Conservation (phyloP, 1,140 invertebrate species). For the Daktulosphaira vitifoliae region DNA sequence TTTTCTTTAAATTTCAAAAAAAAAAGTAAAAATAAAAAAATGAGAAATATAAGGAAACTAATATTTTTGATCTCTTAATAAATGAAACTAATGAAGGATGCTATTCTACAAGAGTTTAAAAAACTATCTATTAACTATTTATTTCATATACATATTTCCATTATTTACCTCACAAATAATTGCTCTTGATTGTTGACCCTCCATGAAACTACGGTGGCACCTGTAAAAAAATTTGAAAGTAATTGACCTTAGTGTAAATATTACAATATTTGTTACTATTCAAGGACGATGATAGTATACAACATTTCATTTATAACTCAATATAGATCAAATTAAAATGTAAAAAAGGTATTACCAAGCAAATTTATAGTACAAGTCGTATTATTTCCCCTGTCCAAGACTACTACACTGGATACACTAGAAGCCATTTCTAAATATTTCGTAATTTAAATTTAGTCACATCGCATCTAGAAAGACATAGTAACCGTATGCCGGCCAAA, state of each 20-base stretch:
- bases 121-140: too few species aligned
- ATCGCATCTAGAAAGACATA: too few species aligned
- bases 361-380: constrained; percentile 90
- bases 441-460: background rate
- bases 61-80: too few species aligned
- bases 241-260: background rate
- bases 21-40: too few species aligned
- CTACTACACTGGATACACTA: constrained; percentile 83
- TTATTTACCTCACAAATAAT: constrained; percentile 78
- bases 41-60: too few species aligned
- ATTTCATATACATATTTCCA: too few species aligned
- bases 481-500: background rate
- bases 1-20: too few species aligned
- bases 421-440: constrained; percentile 55
- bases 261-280: background rate
- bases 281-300: too few species aligned
- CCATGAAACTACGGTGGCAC: constrained; percentile 90
- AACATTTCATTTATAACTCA: too few species aligned
- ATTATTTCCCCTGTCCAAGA: constrained; percentile 87
- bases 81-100: too few species aligned
- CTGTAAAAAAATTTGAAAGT: constrained; percentile 49
- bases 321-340: background rate
- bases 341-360: constrained; percentile 58
- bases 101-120: too few species aligned
- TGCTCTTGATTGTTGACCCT: constrained; percentile 89